phyloP scores from a whole-genome alignment of 2,888 invertebrate genomes.

The Chrysolina oricalcia region DNA sequence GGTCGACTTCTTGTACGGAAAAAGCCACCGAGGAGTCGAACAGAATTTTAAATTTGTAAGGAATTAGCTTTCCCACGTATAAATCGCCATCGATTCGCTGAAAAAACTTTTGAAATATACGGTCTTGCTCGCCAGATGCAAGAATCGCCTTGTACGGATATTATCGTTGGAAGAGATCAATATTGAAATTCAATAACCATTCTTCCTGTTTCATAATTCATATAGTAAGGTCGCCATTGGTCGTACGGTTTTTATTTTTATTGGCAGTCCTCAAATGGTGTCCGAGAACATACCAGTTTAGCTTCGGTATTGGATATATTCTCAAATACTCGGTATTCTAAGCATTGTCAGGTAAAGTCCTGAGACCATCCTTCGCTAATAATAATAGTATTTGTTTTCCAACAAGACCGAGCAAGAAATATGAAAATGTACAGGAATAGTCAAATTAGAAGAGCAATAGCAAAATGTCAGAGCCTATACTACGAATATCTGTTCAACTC shows the following conservation, averaged over 20 bases:
- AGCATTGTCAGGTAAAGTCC: too few relatives aligned
- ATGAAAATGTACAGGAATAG: too few relatives aligned
- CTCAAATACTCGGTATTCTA: too few relatives aligned
- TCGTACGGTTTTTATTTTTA: conserved; percentile 52
- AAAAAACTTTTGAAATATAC: conserved; percentile 59
- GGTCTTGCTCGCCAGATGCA: conserved; percentile 43
- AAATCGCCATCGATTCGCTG: conserved; percentile 57
- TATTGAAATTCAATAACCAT: conserved; percentile 59
- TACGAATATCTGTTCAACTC: too few relatives aligned
- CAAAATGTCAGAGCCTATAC: too few relatives aligned
- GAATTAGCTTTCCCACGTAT: conserved; percentile 66
- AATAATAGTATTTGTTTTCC: too few relatives aligned
- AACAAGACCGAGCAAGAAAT: too few relatives aligned
- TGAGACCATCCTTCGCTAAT: too few relatives aligned
- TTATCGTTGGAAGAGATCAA: conserved; percentile 51
- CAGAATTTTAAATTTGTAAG: conserved; percentile 65
- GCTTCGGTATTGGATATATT: conserved; percentile 11
- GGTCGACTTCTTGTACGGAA: conserved; percentile 52
- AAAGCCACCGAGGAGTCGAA: conserved; percentile 55
- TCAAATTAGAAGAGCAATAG: too few relatives aligned
- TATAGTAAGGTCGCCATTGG: conserved; percentile 56
- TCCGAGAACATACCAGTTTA: conserved; percentile 51
- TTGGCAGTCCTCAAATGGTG: conserved; percentile 56
- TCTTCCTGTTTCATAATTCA: conserved; percentile 65
- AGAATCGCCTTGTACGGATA: conserved; percentile 50